phyloP scores from a whole-genome alignment of 2,113 vertebrate genomes.

The Meleagris gallopavo region DNA sequence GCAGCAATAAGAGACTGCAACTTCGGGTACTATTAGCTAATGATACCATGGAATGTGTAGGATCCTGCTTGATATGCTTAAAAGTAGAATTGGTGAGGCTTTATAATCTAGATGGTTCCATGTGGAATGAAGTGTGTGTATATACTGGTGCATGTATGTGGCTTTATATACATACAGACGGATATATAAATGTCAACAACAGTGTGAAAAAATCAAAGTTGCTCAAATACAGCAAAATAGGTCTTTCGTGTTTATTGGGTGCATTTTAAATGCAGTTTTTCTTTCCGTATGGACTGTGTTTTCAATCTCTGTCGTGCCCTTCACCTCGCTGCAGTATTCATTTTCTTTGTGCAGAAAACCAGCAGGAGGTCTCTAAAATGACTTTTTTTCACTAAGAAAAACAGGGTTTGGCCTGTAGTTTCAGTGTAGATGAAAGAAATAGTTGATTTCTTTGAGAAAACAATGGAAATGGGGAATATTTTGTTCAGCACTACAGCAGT shows the following conservation, averaged over 20 bases:
- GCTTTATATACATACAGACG: background rate
- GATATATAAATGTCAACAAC: background rate
- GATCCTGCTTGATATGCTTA: background rate
- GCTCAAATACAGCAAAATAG: background rate
- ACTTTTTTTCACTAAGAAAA: background rate
- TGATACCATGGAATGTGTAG: background rate
- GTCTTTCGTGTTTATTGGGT: background rate
- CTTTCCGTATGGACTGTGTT: background rate
- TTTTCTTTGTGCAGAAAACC: background rate
- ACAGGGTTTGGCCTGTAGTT: constrained; percentile 20
- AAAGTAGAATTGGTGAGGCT: background rate
- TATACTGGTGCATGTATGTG: background rate
- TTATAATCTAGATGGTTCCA: background rate
- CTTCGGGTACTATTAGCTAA: background rate
- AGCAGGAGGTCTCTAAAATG: constrained; percentile 17
- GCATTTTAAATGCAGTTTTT: background rate
- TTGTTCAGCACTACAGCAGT: background rate
- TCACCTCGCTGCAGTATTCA: background rate
- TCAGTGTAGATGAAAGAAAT: constrained; percentile 45
- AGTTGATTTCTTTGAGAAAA: constrained; percentile 14
- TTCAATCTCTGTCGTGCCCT: background rate
- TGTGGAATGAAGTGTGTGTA: background rate
- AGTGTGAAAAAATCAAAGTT: background rate
- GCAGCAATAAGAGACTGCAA: background rate
- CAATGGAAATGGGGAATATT: background rate